A percentile compares a stretch with the other conserved stretches of the same genome.
phyloP scores from a whole-genome alignment of 2,113 vertebrate genomes.

The Triplophysa dalaica region DNA sequence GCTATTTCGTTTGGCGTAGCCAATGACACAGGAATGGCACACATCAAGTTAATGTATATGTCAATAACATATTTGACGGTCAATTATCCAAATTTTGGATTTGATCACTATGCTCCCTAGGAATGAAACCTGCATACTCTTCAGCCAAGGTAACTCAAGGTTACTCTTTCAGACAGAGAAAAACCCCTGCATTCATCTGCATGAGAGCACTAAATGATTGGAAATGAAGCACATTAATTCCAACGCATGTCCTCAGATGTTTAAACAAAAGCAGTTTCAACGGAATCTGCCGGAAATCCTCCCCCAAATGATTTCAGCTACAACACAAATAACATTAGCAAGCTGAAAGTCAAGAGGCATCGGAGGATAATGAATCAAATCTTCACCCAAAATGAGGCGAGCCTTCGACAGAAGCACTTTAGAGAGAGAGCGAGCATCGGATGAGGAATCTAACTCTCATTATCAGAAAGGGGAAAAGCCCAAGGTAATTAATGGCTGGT shows the following conservation, averaged over 20 bases:
- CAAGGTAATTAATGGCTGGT: conserved; percentile 76
- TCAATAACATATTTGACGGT: too few species aligned
- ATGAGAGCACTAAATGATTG: not conserved
- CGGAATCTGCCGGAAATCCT: not conserved
- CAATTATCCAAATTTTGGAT: too few species aligned
- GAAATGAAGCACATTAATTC: not conserved
- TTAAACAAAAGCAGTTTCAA: not conserved
- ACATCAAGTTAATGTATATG: too few species aligned
- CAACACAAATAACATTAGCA: conserved; percentile 27
- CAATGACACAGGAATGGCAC: not conserved
- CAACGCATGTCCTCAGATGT: conserved; percentile 1
- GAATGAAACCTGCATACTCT: not conserved
- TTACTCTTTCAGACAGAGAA: not conserved
- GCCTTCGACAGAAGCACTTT: conserved; percentile 14
- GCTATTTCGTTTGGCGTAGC: too few species aligned
- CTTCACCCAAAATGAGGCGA: conserved; percentile 30
- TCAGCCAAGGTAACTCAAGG: not conserved
- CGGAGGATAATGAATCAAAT: conserved; percentile 35
- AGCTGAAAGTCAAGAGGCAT: conserved; percentile 26
- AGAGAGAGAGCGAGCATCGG: conserved; percentile 11
- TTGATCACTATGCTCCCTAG: too few species aligned
- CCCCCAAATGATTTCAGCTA: conserved; percentile 8
- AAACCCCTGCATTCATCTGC: not conserved
- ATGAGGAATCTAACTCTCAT: conserved; percentile 58
- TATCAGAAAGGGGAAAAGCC: conserved; percentile 70